Base-by-base conservation (phyloP, 2,113 vertebrate genomes). In the Myiopsitta monachus region DNA sequence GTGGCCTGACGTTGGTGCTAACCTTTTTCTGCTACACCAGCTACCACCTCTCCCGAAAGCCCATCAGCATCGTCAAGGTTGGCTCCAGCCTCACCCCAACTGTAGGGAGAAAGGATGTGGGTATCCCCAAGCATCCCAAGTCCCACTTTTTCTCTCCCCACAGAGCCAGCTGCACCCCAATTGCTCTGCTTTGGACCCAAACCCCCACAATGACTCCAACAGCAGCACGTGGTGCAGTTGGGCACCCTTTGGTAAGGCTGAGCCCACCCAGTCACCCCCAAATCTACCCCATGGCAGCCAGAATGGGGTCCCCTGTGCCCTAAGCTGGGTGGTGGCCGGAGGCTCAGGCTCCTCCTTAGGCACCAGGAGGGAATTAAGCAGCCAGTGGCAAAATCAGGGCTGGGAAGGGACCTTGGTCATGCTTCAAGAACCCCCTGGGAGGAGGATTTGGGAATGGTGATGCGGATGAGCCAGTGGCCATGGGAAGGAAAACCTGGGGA, bases 41-140 rank as follows among this genome's bases (percentile, higher is more conserved):
- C 63, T 99, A 99, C 89, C 99, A 99, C 96, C 98, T 99, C 81
- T 99, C 99, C 52, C 97, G 99, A 82, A 99, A 99, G 93, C 99
- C 99, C 22, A 99, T 99, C 97, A 99, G 99, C 93, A 98, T 99
- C 0, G 99, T 99, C 49, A 99, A 99, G 99, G 99, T 99, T 93
- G 76, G 91, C 57, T 26, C 46, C 36, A 5, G 7, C 51, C 68
- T 22, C 4, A 0, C 66, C 47, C 27, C 66, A 4, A 0, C 51
- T 4, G 3, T 4, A 10, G 64, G 26, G 18, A 11, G 51, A 55
- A 57, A 31, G 30, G 55, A 6, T 5, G 2, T 1, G 38, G 38
- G 33, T 16, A 33, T 23, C 57, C 57, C 33, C 33, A 59, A 51
- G 38, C 81, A 22, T 3, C 43, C 62, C 2, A 1, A 46, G 39